These are phyloP conservation scores for Herpailurus yagouaroundi DNA, from an alignment of 2,113 vertebrate genomes.

Conservation along the genomic window DNA sequence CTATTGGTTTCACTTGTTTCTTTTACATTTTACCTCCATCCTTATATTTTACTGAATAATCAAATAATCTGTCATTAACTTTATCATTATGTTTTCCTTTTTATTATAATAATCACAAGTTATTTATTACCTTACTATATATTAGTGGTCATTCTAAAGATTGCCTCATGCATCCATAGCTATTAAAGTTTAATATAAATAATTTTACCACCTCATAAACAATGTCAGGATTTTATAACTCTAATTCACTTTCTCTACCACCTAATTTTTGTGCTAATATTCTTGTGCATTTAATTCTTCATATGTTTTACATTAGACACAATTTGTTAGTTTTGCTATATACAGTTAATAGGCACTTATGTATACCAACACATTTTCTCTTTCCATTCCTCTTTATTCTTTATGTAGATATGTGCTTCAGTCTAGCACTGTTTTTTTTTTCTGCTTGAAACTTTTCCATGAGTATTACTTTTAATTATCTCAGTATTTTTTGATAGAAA, in stretches of 20 bases:
- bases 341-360: neutral
- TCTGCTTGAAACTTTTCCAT: neutral
- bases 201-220: neutral
- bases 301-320: neutral
- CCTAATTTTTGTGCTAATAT: neutral
- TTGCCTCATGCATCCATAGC: neutral
- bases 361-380: neutral
- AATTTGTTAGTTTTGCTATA: neutral
- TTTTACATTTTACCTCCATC: neutral
- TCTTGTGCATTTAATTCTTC: neutral
- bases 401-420: neutral
- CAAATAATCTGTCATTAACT: neutral
- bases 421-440: neutral
- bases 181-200: neutral
- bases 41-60: neutral
- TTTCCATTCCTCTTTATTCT: neutral
- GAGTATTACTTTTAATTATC: neutral
- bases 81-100: neutral
- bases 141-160: neutral
- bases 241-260: neutral
- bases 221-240: neutral
- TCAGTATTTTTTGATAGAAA: neutral
- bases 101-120: neutral
- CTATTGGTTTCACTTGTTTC: neutral
- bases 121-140: neutral